These are phyloP conservation scores for Enteromius argenteus DNA, from an alignment of 2,797 vertebrate species.

Conservation along the genomic window DNA sequence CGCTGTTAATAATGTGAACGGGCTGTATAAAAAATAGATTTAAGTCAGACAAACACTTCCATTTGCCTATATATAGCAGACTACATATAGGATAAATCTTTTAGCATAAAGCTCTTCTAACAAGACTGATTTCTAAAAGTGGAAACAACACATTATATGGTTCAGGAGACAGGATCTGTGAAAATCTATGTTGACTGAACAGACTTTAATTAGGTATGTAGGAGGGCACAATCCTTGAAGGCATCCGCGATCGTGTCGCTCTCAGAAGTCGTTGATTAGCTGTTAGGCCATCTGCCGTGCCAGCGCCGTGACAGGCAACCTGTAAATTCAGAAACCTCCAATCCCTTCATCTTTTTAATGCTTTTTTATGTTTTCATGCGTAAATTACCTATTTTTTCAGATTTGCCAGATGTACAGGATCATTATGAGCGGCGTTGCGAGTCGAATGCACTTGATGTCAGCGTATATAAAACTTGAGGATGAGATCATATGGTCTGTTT, in stretches of 20 bases:
- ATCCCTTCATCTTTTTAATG: slow-evolving; percentile 3
- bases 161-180: slow-evolving; percentile 39
- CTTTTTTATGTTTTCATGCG: slow-evolving; percentile 20
- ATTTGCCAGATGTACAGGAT: neutral
- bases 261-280: slow-evolving; percentile 64
- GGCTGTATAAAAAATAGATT: slow-evolving; percentile 16
- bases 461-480: neutral
- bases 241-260: slow-evolving; percentile 40
- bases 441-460: neutral
- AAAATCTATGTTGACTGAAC: slow-evolving; percentile 56
- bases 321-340: slow-evolving; percentile 41
- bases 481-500: slow-evolving; percentile 7
- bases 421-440: neutral
- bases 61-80: slow-evolving; percentile 4
- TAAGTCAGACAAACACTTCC: slow-evolving; percentile 3
- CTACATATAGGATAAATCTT: slow-evolving; percentile 23
- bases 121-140: slow-evolving; percentile 31
- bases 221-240: slow-evolving; percentile 60
- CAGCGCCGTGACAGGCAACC: slow-evolving; percentile 50
- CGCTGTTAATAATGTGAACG: slow-evolving; percentile 32
- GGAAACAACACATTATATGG: slow-evolving; percentile 27
- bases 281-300: slow-evolving; percentile 59
- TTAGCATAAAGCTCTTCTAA: slow-evolving; percentile 18
- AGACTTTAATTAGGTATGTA: slow-evolving; percentile 62
- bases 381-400: slow-evolving; percentile 12